phyloP scores from a whole-genome alignment of 1,140 invertebrate species.

The Musca vetustissima region DNA sequence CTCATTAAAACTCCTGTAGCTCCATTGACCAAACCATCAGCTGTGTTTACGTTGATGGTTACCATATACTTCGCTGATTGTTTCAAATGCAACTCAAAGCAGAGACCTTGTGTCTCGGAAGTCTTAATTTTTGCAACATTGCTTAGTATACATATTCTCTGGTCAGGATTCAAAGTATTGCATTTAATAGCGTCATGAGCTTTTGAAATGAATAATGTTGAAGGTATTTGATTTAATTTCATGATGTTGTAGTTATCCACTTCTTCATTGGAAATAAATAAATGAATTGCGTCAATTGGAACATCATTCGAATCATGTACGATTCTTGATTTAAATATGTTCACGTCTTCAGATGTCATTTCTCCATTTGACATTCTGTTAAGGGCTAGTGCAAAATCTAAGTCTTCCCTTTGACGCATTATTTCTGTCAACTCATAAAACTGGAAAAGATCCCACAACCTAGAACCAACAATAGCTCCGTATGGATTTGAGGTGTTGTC shows the following conservation, averaged over 20 bases:
- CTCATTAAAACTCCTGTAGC: no score
- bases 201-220: background rate
- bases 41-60: no score
- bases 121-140: background rate
- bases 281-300: conserved; percentile 11
- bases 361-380: no score
- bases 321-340: background rate
- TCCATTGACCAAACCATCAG: no score
- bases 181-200: background rate
- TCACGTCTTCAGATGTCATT: background rate
- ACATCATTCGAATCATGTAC: background rate
- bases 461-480: background rate
- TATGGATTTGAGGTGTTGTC: background rate
- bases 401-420: conserved; percentile 19
- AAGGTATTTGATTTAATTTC: background rate
- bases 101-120: conserved; percentile 16
- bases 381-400: no score
- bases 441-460: background rate
- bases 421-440: conserved; percentile 12
- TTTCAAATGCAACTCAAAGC: background rate
- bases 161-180: background rate
- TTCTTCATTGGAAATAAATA: no score
- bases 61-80: background rate
- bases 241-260: no score
- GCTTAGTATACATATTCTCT: background rate